A percentile compares a stretch with the other conserved stretches of the same genome.
Evolutionary conservation across 2,113 vertebrate genomes (phyloP).

Genomic region (Dascyllus trimaculatus): DNA sequence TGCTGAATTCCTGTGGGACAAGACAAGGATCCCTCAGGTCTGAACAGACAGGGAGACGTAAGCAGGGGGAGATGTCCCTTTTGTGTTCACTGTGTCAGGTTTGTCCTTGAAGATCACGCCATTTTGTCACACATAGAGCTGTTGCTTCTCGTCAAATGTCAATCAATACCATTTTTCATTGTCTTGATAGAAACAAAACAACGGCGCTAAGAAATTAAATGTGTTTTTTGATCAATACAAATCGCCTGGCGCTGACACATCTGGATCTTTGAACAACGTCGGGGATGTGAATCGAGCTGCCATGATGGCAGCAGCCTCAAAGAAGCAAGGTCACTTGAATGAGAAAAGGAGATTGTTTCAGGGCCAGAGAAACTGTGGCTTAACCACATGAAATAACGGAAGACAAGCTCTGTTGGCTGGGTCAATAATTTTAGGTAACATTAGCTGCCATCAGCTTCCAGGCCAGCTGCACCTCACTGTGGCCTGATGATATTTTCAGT

Average conservation of each 20-base stretch:
- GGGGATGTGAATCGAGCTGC: conserved; percentile 8
- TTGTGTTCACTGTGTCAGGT: conserved; percentile 1
- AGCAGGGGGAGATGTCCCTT: conserved; percentile 1
- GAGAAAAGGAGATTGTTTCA: conserved; percentile 6
- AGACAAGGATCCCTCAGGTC: conserved; percentile 18
- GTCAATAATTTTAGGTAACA: conserved; percentile 30
- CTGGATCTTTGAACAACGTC: conserved; percentile 3
- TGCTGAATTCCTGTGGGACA: conserved; percentile 19
- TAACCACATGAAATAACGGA: neutral
- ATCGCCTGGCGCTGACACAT: neutral
- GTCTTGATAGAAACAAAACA: conserved; percentile 14
- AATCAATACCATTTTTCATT: conserved; percentile 54
- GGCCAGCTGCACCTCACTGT: neutral
- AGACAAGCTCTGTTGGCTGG: neutral
- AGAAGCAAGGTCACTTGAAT: conserved; percentile 31
- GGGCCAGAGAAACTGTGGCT: conserved; percentile 1
- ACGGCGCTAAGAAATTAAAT: conserved; percentile 18
- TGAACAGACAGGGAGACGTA: neutral
- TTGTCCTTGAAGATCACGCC: conserved; percentile 54
- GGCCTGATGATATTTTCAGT: neutral
- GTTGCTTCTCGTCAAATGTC: conserved; percentile 23
- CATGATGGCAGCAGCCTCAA: neutral
- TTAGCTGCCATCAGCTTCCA: conserved; percentile 6
- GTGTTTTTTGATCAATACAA: conserved; percentile 42
- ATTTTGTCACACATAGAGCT: conserved; percentile 12